Conservation (phyloP, 2,888 invertebrate species). For the Ctenicera cuprea region DNA sequence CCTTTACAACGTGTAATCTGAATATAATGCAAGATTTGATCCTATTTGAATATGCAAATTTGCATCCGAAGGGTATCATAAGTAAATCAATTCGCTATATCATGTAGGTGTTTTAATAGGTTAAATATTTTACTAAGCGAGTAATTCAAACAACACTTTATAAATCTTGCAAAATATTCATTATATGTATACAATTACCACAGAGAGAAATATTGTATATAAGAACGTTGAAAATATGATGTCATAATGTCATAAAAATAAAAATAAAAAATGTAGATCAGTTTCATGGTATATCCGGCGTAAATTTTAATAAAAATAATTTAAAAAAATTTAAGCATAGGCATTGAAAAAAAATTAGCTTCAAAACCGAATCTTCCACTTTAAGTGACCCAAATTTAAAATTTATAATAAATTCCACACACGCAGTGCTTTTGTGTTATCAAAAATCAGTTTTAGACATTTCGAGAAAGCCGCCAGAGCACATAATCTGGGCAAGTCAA, state of each 20-base stretch:
- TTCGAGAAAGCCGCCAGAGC: background rate
- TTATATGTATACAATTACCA: no score
- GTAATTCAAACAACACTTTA: constrained; percentile 15
- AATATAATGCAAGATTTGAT: constrained; percentile 58
- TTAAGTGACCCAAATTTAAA: constrained; percentile 1
- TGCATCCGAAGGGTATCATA: constrained; percentile 48
- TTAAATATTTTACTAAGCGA: constrained; percentile 45
- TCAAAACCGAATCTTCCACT: no score
- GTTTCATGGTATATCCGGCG: no score
- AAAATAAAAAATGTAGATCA: no score
- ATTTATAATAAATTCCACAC: constrained; percentile 14
- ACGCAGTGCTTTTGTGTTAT: constrained; percentile 4
- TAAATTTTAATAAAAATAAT: no score
- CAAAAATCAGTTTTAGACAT: constrained; percentile 3
- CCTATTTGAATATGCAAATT: constrained; percentile 58
- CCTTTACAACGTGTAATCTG: constrained; percentile 54
- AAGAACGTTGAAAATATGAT: no score
- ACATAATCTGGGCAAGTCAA: constrained; percentile 17
- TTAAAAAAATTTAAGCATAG: no score
- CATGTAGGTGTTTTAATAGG: constrained; percentile 42
- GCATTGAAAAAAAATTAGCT: no score
- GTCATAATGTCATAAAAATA: no score
- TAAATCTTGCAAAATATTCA: background rate
- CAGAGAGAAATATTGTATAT: no score
- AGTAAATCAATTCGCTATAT: constrained; percentile 48